These are phyloP conservation scores for Trigoniulus corallinus DNA, from an alignment of 1,140 invertebrate species.

Conservation along the genomic window DNA sequence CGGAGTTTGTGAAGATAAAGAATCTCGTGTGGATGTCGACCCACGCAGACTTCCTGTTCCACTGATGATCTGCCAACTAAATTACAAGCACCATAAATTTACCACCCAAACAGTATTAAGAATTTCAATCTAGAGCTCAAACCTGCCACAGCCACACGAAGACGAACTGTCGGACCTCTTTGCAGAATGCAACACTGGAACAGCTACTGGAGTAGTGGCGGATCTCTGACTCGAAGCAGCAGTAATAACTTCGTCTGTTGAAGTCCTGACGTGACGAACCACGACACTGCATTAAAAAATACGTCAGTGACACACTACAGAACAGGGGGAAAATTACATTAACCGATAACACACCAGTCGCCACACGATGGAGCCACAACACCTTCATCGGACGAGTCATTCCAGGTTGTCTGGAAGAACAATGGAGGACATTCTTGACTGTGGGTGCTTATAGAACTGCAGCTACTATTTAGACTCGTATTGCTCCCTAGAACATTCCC, in stretches of 20 bases:
- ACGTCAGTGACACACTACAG: no score
- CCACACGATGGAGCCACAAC: conserved; percentile 17
- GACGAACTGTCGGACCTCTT: background rate
- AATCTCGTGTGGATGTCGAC: conserved; percentile 31
- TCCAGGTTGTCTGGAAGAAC: conserved; percentile 18
- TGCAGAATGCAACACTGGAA: conserved; percentile 3
- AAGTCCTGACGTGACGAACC: background rate
- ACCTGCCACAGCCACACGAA: conserved; percentile 6
- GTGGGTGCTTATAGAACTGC: conserved; percentile 35
- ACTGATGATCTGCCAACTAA: conserved; percentile 48
- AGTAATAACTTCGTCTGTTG: background rate
- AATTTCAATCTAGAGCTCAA: background rate
- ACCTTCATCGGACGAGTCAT: conserved; percentile 23
- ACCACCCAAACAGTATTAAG: background rate
- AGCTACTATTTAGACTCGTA: conserved; percentile 37
- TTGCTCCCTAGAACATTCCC: conserved; percentile 37
- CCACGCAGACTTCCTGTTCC: conserved; percentile 44
- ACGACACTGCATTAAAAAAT: background rate
- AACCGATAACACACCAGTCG: background rate
- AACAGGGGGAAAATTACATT: background rate
- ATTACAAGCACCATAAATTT: conserved; percentile 8
- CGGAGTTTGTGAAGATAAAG: conserved; percentile 9
- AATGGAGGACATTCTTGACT: conserved; percentile 32
- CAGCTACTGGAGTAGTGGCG: conserved; percentile 12
- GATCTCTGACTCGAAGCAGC: no score